A percentile compares a stretch with the other conserved stretches of the same genome.
phyloP scores from a whole-genome alignment of 2,113 vertebrate species.

The Nicator chloris region DNA sequence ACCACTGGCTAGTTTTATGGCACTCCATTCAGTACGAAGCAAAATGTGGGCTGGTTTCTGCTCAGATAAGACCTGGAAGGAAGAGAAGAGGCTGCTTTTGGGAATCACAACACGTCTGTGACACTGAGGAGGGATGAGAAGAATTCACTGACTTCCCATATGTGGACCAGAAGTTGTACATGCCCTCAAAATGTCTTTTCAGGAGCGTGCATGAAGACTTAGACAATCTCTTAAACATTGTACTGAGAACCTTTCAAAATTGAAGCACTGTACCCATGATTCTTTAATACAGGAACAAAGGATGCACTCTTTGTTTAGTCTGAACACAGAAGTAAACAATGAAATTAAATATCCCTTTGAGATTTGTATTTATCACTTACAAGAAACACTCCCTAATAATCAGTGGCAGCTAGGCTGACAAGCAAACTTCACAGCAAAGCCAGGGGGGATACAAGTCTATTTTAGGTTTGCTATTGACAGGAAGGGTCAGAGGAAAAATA shows the following conservation, averaged over 20 bases:
- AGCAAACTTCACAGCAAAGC: slow-evolving; percentile 44
- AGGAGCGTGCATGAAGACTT: neutral
- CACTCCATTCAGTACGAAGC: neutral
- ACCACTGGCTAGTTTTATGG: slow-evolving; percentile 9
- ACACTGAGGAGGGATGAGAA: neutral
- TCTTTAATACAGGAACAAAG: neutral
- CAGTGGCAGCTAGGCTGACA: slow-evolving; percentile 49
- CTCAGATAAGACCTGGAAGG: neutral
- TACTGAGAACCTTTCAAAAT: neutral
- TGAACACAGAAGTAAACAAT: neutral
- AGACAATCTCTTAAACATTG: neutral
- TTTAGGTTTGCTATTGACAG: slow-evolving; percentile 46
- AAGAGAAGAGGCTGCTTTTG: neutral
- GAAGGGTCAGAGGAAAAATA: slow-evolving; percentile 53
- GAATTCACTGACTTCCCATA: neutral
- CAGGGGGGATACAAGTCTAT: slow-evolving; percentile 22
- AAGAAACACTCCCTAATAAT: slow-evolving; percentile 20
- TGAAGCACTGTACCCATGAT: neutral
- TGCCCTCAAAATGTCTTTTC: neutral
- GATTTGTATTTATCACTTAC: slow-evolving; percentile 43
- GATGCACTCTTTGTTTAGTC: neutral
- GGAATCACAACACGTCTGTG: neutral
- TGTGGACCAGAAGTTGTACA: neutral
- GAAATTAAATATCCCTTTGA: slow-evolving; percentile 28
- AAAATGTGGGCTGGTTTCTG: neutral